phyloP scores from a whole-genome alignment of 2,888 invertebrate species.

The Meta bourneti region DNA sequence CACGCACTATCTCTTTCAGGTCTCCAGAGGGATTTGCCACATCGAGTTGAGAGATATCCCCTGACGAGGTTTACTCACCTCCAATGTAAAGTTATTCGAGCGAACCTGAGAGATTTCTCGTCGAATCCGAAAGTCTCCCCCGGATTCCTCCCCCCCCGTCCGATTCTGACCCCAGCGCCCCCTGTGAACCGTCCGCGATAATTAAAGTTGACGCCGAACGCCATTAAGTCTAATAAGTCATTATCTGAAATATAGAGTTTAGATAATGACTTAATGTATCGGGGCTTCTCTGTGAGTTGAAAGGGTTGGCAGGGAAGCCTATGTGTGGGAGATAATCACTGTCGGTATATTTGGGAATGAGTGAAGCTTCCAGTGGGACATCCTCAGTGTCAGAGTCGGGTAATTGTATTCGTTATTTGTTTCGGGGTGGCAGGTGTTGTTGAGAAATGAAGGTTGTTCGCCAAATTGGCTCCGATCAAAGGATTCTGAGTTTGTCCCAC shows the following conservation, averaged over 20 bases:
- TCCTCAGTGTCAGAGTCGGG: not conserved
- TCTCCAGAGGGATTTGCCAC: not conserved
- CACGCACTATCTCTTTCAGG: not conserved
- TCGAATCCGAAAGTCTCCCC: not conserved
- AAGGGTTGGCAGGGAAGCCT: not conserved
- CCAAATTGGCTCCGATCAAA: not conserved
- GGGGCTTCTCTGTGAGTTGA: not conserved
- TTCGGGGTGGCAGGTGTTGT: not conserved
- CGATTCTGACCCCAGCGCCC: not conserved
- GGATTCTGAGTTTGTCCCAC: not conserved
- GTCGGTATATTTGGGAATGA: not conserved
- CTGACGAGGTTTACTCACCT: not conserved
- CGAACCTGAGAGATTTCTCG: not conserved
- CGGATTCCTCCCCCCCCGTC: not conserved
- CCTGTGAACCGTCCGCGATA: not conserved
- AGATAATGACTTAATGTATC: slow-evolving; percentile 63
- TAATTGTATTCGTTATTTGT: not conserved
- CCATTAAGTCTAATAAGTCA: slow-evolving; percentile 60
- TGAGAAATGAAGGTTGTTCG: not conserved
- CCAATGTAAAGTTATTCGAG: not conserved
- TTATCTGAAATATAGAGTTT: slow-evolving; percentile 61
- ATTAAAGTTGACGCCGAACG: slow-evolving; percentile 49
- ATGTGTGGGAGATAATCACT: not conserved
- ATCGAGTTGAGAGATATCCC: not conserved
- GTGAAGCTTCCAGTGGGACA: not conserved